Evolutionary conservation across 2,113 vertebrate genomes (phyloP).

Genomic region (Saimiri boliviensis): DNA sequence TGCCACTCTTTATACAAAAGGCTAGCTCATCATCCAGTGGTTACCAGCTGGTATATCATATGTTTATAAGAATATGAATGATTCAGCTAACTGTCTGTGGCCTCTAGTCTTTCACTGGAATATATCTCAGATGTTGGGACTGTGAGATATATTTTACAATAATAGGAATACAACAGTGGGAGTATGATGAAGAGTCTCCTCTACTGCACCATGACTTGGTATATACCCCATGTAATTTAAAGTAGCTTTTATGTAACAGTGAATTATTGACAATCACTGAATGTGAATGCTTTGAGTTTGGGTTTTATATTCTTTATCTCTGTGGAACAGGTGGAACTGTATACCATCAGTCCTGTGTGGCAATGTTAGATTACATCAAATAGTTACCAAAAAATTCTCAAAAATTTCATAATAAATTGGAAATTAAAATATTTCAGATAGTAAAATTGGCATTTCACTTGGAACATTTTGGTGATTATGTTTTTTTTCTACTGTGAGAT

Average conservation of each 20-base stretch:
- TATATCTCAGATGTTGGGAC: neutral
- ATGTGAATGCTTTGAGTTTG: neutral
- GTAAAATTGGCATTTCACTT: slow-evolving; percentile 2
- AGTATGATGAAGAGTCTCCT: neutral
- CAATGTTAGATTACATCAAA: neutral
- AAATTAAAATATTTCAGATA: slow-evolving; percentile 15
- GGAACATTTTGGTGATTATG: neutral
- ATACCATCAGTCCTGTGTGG: neutral
- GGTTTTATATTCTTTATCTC: neutral
- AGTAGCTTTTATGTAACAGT: neutral
- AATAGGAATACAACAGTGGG: neutral
- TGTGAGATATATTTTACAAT: neutral
- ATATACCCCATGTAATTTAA: neutral
- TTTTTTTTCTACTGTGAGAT: neutral
- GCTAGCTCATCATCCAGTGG: neutral
- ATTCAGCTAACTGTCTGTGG: neutral
- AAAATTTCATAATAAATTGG: neutral
- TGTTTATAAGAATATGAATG: neutral
- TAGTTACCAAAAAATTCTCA: neutral
- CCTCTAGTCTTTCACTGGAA: neutral
- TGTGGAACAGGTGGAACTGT: neutral
- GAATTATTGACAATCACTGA: neutral
- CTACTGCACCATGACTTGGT: neutral
- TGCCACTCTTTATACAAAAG: neutral
- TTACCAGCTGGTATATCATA: neutral